Percentiles rank a stretch among this genome's conserved stretches.
Evolutionary conservation across 2,888 invertebrate genomes (phyloP).

Genomic region (Tineola bisselliella): DNA sequence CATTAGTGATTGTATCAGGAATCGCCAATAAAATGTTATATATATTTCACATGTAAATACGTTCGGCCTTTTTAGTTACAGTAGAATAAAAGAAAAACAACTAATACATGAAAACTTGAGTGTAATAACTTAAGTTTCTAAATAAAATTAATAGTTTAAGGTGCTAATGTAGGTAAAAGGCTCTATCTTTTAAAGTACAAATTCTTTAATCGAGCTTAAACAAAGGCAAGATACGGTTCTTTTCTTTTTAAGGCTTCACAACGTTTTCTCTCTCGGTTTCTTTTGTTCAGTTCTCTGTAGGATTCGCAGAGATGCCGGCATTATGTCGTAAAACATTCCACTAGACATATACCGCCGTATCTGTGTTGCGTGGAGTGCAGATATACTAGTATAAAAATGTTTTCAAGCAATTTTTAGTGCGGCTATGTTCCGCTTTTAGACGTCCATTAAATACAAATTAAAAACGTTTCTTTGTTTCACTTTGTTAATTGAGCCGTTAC

Average conservation of each 20-base stretch:
- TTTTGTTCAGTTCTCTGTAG: conserved; percentile 8
- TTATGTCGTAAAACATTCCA: conserved; percentile 13
- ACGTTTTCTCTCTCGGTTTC: not conserved
- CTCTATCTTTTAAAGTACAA: conserved; percentile 5
- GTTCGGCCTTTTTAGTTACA: too few relatives aligned
- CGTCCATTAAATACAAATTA: conserved; percentile 9
- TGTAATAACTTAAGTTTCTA: too few relatives aligned
- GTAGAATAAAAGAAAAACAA: too few relatives aligned
- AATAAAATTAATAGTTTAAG: too few relatives aligned
- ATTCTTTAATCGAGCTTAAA: conserved; percentile 13
- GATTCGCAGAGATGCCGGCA: conserved; percentile 9
- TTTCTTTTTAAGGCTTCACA: conserved; percentile 7
- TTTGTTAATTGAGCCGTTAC: conserved; percentile 1
- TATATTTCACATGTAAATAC: too few relatives aligned
- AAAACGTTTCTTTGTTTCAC: conserved; percentile 13
- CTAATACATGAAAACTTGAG: too few relatives aligned
- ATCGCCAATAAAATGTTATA: too few relatives aligned
- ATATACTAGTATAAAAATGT: conserved; percentile 5
- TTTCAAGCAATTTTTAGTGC: conserved; percentile 6
- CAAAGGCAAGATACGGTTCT: conserved; percentile 4
- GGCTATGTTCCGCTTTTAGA: conserved; percentile 8
- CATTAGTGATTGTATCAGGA: too few relatives aligned
- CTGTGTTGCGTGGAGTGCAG: conserved; percentile 10
- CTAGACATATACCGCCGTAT: conserved; percentile 7
- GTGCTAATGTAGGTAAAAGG: not conserved